Evolutionary conservation across 2,113 vertebrate genomes (phyloP).

Genomic region (Podilymbus podiceps): DNA sequence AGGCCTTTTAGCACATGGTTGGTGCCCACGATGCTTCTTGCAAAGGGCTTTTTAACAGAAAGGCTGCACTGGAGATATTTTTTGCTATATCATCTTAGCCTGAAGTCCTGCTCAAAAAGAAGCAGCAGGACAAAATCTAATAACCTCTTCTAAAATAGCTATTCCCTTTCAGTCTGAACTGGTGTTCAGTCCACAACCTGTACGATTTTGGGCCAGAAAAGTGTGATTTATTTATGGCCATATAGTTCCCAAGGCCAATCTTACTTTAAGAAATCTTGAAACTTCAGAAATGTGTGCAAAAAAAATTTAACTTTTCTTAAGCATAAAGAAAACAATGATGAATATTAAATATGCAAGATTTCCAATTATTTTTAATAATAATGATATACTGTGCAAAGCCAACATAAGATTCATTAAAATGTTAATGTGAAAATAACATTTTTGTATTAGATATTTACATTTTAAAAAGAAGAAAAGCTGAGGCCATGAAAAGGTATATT

Average conservation of each 20-base stretch:
- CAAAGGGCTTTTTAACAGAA: not conserved
- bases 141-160: not conserved
- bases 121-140: not conserved
- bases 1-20: not conserved
- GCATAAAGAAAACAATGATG: slow-evolving; percentile 20
- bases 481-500: not conserved
- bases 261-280: not conserved
- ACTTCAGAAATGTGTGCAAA: not conserved
- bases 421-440: slow-evolving; percentile 61
- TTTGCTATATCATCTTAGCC: not conserved
- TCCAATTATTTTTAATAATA: slow-evolving; percentile 20
- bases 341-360: slow-evolving; percentile 29
- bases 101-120: not conserved
- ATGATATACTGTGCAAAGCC: slow-evolving; percentile 45
- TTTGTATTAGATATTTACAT: slow-evolving; percentile 45
- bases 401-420: slow-evolving; percentile 58
- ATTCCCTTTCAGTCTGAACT: not conserved
- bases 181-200: not conserved
- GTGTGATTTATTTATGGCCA: not conserved
- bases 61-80: not conserved
- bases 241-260: not conserved
- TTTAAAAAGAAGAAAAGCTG: not conserved
- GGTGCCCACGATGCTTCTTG: not conserved
- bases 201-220: not conserved
- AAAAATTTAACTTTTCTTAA: not conserved